Evolutionary conservation across 2,113 vertebrate species (phyloP), one percentile per base, ranked within the genome.

Genomic region (Suncus etruscus): DNA sequence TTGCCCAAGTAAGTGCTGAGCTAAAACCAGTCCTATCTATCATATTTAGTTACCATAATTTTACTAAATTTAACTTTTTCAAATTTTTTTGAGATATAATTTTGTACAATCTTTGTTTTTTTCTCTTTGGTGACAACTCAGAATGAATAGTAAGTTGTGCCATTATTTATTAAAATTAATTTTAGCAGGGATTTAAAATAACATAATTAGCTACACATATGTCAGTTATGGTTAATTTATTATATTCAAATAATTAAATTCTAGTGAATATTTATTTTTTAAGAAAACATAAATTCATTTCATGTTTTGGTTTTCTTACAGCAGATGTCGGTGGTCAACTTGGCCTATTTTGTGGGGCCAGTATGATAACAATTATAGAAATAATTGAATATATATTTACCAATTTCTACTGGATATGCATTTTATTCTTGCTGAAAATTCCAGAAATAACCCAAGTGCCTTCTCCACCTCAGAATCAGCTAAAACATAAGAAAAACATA

Each of bases 341-440:
- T 63, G 98, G 98, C 54, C 90, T 98, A 51, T 98, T 98, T 95
- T 98, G 98, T 96, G 98, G 98, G 83, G 97, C 98, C 94, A 98
- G 98, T 86, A 80, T 98, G 96, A 98, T 98, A 93, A 98, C 98
- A 88, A 80, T 98, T 63, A 97, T 98, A 97, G 98, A 98, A 92
- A 92, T 98, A 58, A 83, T 98, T 0, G 98, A 98, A 76, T 98
- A 98, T 31, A 15, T 98, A 90, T 92, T 98, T 75, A 98, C 97
- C 70, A 98, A 97, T 89, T 97, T 97, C 90, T 98, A 96, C 77
- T 98, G 98, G 98, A 92, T 97, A 79, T 97, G 98, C 87, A 94
- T 98, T 95, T 97, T 98, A 86, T 91, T 98, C 89, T 94, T 98
- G 18, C 20, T 98, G 92, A 98, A 98, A 97, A 96, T 97, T 91